Conservation (phyloP, 2,797 vertebrate genomes). For the Molossus molossus region DNA sequence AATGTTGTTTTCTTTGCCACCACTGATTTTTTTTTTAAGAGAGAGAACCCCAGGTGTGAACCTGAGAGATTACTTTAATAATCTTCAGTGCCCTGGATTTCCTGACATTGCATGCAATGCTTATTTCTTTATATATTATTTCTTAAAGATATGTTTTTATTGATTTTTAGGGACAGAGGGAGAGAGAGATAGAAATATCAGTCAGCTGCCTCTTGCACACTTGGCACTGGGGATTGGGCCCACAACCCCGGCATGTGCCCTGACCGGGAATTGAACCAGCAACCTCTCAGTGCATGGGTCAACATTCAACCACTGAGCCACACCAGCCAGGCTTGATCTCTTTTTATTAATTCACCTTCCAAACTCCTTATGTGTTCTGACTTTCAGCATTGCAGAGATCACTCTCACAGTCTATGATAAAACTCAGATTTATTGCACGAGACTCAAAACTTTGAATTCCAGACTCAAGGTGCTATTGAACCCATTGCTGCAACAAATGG, state of each 20-base stretch:
- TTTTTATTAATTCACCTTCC: conserved; percentile 22
- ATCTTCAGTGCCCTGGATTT: neutral
- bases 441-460: conserved; percentile 30
- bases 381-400: neutral
- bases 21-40: neutral
- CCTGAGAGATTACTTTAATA: conserved; percentile 55
- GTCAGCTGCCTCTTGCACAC: too few relatives aligned
- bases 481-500: neutral
- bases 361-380: neutral
- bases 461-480: conserved; percentile 34
- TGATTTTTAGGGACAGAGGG: too few relatives aligned
- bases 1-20: conserved; percentile 58
- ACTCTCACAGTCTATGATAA: neutral
- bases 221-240: too few relatives aligned
- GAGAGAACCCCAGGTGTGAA: neutral
- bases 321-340: neutral
- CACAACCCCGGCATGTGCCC: too few relatives aligned
- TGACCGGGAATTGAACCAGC: too few relatives aligned
- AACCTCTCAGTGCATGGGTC: too few relatives aligned
- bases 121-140: conserved; percentile 40
- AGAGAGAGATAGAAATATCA: too few relatives aligned
- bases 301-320: too few relatives aligned
- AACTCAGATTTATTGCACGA: neutral
- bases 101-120: neutral
- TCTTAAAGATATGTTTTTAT: too few relatives aligned